These are phyloP conservation scores for Iphiclides podalirius DNA, from an alignment of 2,888 invertebrate species.

Conservation along the genomic window DNA sequence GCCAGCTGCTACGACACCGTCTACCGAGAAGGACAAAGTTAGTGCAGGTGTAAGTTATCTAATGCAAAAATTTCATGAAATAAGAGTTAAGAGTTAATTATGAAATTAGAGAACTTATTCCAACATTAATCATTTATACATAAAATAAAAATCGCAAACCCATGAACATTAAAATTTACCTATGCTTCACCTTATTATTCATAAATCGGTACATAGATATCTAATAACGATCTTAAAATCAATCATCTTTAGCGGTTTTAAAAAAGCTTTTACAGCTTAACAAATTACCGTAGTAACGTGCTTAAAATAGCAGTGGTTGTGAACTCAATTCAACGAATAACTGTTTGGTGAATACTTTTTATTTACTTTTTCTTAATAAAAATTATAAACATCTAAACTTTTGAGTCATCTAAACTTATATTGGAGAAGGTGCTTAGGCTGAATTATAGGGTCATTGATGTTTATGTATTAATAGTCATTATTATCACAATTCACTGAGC, in stretches of 20 bases:
- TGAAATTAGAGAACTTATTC: too few species aligned
- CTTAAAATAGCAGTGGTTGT: slow-evolving; percentile 31
- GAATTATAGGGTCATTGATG: slow-evolving; percentile 11
- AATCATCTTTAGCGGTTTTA: too few species aligned
- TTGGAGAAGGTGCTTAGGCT: background rate
- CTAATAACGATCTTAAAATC: too few species aligned
- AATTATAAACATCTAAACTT: too few species aligned
- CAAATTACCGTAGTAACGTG: slow-evolving; percentile 15
- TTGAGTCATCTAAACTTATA: too few species aligned
- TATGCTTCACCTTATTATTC: background rate
- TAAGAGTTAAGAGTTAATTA: slow-evolving; percentile 81
- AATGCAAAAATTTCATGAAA: slow-evolving; percentile 83
- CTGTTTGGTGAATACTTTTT: too few species aligned
- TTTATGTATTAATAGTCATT: slow-evolving; percentile 39
- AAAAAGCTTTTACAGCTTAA: too few species aligned
- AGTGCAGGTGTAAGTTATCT: slow-evolving; percentile 85
- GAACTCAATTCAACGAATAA: slow-evolving; percentile 29
- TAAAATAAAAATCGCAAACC: too few species aligned
- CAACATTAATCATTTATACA: too few species aligned
- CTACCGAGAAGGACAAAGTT: slow-evolving; percentile 82
- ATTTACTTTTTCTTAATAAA: too few species aligned
- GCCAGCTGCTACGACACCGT: slow-evolving; percentile 81
- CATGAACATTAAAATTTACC: too few species aligned
- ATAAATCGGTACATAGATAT: too few species aligned
- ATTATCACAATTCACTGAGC: slow-evolving; percentile 53